phyloP scores from a whole-genome alignment of 2,888 invertebrate species.

The Mythimna albipuncta region DNA sequence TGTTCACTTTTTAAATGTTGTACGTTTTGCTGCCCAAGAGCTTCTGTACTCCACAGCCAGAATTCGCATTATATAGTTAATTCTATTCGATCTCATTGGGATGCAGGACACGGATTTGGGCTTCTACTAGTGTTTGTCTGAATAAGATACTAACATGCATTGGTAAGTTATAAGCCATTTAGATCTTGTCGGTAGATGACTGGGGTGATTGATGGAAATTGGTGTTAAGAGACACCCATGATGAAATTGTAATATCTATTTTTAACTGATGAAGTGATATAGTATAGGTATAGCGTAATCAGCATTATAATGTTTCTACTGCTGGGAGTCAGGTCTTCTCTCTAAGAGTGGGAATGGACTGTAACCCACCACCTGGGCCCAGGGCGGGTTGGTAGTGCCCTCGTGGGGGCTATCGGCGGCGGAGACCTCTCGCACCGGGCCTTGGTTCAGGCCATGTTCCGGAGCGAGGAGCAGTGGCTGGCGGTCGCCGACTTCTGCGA shows the following conservation, averaged over 20 bases:
- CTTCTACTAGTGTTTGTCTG: slow-evolving; percentile 73
- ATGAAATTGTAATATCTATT: neutral
- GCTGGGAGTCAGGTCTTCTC: too few relatives aligned
- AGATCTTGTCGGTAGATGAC: slow-evolving; percentile 31
- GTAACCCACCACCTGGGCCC: too few relatives aligned
- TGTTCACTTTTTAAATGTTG: slow-evolving; percentile 67
- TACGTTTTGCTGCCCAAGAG: slow-evolving; percentile 70
- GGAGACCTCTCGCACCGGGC: too few relatives aligned
- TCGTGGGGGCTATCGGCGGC: too few relatives aligned
- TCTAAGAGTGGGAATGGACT: too few relatives aligned
- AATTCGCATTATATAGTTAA: slow-evolving; percentile 82
- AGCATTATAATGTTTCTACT: too few relatives aligned
- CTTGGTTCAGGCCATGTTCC: too few relatives aligned
- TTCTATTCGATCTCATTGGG: slow-evolving; percentile 81
- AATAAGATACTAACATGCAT: slow-evolving; percentile 25
- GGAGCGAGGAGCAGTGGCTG: too few relatives aligned
- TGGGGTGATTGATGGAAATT: slow-evolving; percentile 14
- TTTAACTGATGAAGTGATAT: too few relatives aligned
- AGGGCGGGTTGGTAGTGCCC: too few relatives aligned
- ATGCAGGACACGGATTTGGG: slow-evolving; percentile 78
- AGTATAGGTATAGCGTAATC: too few relatives aligned
- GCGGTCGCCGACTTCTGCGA: too few relatives aligned
- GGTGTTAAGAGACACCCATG: neutral
- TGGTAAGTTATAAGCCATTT: slow-evolving; percentile 40
- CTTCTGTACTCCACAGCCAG: slow-evolving; percentile 73